Evolutionary conservation across 2,888 invertebrate species (phyloP).

Genomic region (Hemistola chrysoprasaria): DNA sequence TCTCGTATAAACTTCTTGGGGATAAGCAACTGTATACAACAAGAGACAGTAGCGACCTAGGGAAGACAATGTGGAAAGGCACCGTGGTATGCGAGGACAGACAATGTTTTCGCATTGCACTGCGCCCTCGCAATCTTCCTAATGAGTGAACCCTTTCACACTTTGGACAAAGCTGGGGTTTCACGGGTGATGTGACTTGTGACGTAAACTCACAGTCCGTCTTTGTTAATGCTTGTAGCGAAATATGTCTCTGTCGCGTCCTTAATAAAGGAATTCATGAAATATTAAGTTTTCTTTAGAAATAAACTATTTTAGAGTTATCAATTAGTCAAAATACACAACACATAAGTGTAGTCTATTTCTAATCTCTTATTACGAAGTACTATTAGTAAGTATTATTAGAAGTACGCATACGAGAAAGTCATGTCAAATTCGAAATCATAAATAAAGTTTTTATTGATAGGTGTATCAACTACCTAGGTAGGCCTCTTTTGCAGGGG

Average conservation of each 20-base stretch:
- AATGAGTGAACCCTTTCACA: slow-evolving; percentile 81
- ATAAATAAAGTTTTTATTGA: too few species aligned
- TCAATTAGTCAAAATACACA: too few species aligned
- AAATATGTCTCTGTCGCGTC: slow-evolving; percentile 54
- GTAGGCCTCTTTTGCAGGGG: too few species aligned
- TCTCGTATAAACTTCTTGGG: slow-evolving; percentile 65
- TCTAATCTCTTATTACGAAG: too few species aligned
- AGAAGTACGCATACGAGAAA: too few species aligned
- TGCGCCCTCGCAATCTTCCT: slow-evolving; percentile 80
- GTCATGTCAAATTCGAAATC: too few species aligned
- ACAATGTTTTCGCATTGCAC: slow-evolving; percentile 63
- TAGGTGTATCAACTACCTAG: not conserved
- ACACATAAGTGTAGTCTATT: too few species aligned
- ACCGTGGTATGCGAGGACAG: slow-evolving; percentile 43
- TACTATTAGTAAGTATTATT: too few species aligned
- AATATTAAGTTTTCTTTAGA: too few species aligned
- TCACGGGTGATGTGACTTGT: slow-evolving; percentile 75
- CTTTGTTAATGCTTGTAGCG: slow-evolving; percentile 58
- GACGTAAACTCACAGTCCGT: slow-evolving; percentile 66
- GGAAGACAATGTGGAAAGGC: slow-evolving; percentile 59
- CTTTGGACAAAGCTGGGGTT: slow-evolving; percentile 74
- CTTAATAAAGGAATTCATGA: slow-evolving; percentile 30
- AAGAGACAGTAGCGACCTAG: slow-evolving; percentile 56
- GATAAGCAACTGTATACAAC: slow-evolving; percentile 52
- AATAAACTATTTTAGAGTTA: too few species aligned